Percentiles rank a stretch among this genome's conserved stretches.
These are phyloP conservation scores for Cartodere bifasciata DNA, from an alignment of 2,888 invertebrate genomes.

Conservation along the genomic window DNA sequence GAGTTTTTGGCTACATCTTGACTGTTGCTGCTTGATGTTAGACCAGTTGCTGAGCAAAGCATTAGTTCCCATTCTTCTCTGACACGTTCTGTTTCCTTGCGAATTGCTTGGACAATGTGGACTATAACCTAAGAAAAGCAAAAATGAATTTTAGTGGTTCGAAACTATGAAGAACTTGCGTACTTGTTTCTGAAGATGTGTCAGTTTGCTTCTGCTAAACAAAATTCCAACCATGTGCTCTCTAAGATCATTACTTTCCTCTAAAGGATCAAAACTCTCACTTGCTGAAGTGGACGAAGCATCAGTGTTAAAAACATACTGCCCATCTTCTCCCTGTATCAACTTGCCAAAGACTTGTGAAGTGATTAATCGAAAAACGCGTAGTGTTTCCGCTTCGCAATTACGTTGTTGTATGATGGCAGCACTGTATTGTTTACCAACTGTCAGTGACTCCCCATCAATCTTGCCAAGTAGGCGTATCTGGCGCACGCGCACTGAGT, in stretches of 20 bases:
- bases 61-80: conserved; percentile 83
- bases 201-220: conserved; percentile 86
- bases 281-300: conserved; percentile 25
- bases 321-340: conserved; percentile 52
- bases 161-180: conserved; percentile 16
- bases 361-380: conserved; percentile 85
- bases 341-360: conserved; percentile 88
- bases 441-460: conserved; percentile 41
- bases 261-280: conserved; percentile 35
- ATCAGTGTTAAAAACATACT: conserved; percentile 23
- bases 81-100: conserved; percentile 74
- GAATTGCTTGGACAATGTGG: conserved; percentile 82
- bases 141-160: background rate
- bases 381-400: conserved; percentile 82
- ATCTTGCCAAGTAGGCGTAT: conserved; percentile 55
- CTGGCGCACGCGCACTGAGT: conserved; percentile 80
- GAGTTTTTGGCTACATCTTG: conserved; percentile 40
- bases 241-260: conserved; percentile 47
- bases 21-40: conserved; percentile 28
- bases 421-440: conserved; percentile 40
- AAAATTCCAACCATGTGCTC: conserved; percentile 96
- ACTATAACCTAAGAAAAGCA: conserved; percentile 54
- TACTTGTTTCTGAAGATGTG: conserved; percentile 85
- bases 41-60: conserved; percentile 38
- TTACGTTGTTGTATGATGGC: conserved; percentile 68